Evolutionary conservation across 2,888 invertebrate genomes (phyloP), one percentile per base, ranked within the genome.

Genomic region (Harpalus rufipes): DNA sequence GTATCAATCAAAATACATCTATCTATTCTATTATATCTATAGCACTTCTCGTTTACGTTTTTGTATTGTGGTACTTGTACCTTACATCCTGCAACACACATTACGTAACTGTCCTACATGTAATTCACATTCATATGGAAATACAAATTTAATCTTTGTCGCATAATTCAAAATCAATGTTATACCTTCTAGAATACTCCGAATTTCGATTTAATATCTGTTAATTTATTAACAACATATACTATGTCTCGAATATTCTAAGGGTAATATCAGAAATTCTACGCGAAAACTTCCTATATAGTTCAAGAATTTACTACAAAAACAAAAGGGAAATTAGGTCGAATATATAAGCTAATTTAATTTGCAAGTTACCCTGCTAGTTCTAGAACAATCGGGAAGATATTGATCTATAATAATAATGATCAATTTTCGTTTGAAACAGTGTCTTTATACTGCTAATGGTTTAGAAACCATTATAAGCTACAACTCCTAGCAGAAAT

Each of bases 311-410:
- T 8, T 51, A 51, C 44, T 51, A 51, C 44, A 51, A 51, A 51
- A 12, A 32, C 32, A 32, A 32, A 51, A 51, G 44, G 8, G 44
- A 51, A 51, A 51, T 51, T 51, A 51, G 44, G 44, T 51, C 44
- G 44, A 51, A 51, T 51, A 51, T 51, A 51, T 51, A 12, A 51
- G 12, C 44, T 51, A 51, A 51, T 51, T 51, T 51, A 51, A 51
- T 51, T 51, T 51, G 44, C 32, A 51, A 51, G 44, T 51, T 32
- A 32, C 32, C 32, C 32, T 51, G 44, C 10, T 51, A 10, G 12
- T 51, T 51, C 44, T 51, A 51, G 44, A 51, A 51, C 8, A 12
- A 12, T 51, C 44, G 0, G 0, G 12, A 51, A 51, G 44, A 12
- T 51, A 51, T 51, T 51, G 44, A 51, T 32, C 32, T 32, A 5